phyloP scores from a whole-genome alignment of 1,140 invertebrate genomes.

The Drosophila bipectinata region DNA sequence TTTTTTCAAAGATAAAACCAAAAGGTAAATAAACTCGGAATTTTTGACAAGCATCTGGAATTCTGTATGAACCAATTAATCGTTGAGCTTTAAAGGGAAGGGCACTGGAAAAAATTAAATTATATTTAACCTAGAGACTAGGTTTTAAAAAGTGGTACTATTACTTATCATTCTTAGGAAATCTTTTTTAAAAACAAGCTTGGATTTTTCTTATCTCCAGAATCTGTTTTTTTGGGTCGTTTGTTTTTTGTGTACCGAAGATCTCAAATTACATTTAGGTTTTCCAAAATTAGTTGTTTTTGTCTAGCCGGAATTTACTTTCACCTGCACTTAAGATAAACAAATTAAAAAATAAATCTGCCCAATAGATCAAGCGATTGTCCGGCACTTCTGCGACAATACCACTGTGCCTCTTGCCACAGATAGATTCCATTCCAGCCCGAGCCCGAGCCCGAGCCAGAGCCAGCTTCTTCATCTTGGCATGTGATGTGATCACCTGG shows the following conservation, averaged over 20 bases:
- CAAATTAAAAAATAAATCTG: constrained; percentile 28
- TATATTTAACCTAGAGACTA: background rate
- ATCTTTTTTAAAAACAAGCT: background rate
- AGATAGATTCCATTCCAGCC: background rate
- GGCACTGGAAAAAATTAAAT: background rate
- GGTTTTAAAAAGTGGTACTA: too few species aligned
- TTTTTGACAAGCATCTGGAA: constrained; percentile 15
- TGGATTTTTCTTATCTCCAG: background rate
- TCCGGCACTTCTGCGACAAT: constrained; percentile 6
- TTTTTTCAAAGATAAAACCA: constrained; percentile 15
- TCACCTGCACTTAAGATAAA: constrained; percentile 30
- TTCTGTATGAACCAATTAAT: constrained; percentile 24
- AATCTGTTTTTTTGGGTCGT: background rate
- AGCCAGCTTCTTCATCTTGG: constrained; percentile 16
- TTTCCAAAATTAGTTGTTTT: background rate
- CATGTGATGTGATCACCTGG: constrained; percentile 19
- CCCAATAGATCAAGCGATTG: constrained; percentile 6
- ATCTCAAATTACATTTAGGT: constrained; percentile 3
- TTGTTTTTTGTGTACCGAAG: constrained; percentile 1
- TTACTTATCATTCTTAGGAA: too few species aligned
- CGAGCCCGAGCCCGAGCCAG: constrained; percentile 2
- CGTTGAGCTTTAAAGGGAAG: background rate
- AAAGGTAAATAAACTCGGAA: constrained; percentile 29
- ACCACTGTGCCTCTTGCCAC: constrained; percentile 24
- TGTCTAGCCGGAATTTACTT: constrained; percentile 16